Base-by-base conservation (phyloP, 53 echinoderm and acorn worm genomes). In the Paracentrotus lividus region DNA sequence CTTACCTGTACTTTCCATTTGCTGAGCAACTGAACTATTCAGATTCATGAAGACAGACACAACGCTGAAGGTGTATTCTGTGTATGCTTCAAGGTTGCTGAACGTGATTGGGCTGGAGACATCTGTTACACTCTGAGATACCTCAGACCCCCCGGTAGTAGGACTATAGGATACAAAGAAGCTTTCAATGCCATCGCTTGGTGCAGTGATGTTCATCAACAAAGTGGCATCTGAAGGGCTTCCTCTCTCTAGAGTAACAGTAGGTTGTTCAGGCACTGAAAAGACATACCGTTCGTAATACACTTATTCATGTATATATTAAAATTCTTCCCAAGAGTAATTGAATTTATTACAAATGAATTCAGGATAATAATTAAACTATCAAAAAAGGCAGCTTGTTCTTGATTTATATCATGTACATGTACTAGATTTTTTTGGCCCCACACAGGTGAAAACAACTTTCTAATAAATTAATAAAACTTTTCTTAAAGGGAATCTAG, bases 31-130 rank as follows among this genome's bases (percentile, higher is more conserved):
- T 5, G 42, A 27, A 44, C 89, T 89, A 14, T 89, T 42, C 29
- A 65, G 65, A 64, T 42, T 44, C 61, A 61, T 89, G 40, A 89
- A 89, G 42, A 64, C 65, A 27, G 89, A 29, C 16, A 60, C 44
- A 40, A 64, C 89, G 0, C 40, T 64, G 24, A 89, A 38, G 18
- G 42, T 65, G 66, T 89, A 89, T 9, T 42, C 27, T 43, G 89
- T 89, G 29, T 8, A 89, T 42, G 89, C 23, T 16, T 65, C 61
- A 13, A 89, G 43, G 23, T 27, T 47, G 24, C n/a, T 9, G 45
- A 89, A 44, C 2, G 61, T 26, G 24, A 61, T n/a, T 10, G 42
- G 42, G 15, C 2, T 10, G 0, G 89, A 61, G 7, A 58, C 27
- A 42, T 89, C 54, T 24, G n/a, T 24, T 16, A 43, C 44, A 6